Percentiles rank a stretch among this genome's conserved stretches.
phyloP scores from a whole-genome alignment of 2,797 vertebrate species.

The Nyctibius grandis region DNA sequence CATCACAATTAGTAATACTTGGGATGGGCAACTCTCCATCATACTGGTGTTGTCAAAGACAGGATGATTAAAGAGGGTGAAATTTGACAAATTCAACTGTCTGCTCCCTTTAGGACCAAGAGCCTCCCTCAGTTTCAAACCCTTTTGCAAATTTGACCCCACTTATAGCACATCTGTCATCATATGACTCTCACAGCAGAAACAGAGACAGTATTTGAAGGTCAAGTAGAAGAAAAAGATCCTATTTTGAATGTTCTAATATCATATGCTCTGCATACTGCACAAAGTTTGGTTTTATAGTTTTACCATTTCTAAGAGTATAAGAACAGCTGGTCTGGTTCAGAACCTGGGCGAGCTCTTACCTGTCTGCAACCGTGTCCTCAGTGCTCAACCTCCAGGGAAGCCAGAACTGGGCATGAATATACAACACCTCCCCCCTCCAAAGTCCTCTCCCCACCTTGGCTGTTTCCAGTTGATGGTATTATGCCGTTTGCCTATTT shows the following conservation, averaged over 20 bases:
- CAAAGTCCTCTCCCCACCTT: neutral
- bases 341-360: neutral
- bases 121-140: neutral
- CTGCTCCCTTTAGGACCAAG: neutral
- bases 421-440: neutral
- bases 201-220: neutral
- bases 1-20: slow-evolving; percentile 1
- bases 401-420: neutral
- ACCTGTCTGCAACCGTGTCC: neutral
- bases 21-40: neutral
- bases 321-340: neutral
- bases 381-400: neutral
- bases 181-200: neutral
- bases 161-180: neutral
- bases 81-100: slow-evolving; percentile 9
- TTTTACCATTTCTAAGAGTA: neutral
- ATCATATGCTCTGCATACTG: neutral
- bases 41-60: neutral
- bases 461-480: neutral
- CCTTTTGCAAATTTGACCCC: neutral
- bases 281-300: neutral
- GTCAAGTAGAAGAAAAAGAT: neutral
- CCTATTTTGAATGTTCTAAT: neutral
- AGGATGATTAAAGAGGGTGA: neutral
- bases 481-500: neutral